Percentiles rank a stretch among this genome's conserved stretches.
Evolutionary conservation across 1,140 invertebrate species (phyloP).

Genomic region (Armadillidium nasatum): DNA sequence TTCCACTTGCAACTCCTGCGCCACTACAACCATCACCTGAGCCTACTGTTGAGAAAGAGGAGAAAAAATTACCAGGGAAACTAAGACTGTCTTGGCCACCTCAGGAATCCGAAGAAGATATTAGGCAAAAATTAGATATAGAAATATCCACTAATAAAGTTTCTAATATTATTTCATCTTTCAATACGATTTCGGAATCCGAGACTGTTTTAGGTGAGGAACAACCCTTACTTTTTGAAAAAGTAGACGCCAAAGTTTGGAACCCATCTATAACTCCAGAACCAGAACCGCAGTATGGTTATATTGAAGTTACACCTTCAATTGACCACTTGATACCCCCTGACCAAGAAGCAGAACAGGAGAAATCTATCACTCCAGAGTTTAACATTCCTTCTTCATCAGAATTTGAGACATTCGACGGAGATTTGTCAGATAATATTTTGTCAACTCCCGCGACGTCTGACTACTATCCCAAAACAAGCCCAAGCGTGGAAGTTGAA

Average conservation of each 20-base stretch:
- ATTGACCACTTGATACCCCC: not conserved
- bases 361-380: slow-evolving; percentile 52
- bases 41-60: slow-evolving; percentile 30
- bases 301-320: slow-evolving; percentile 17
- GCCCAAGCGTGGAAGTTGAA: slow-evolving; percentile 16
- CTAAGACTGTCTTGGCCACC: slow-evolving; percentile 40
- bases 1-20: slow-evolving; percentile 19
- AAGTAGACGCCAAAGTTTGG: slow-evolving; percentile 5
- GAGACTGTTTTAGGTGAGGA: not conserved
- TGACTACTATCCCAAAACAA: slow-evolving; percentile 60
- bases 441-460: slow-evolving; percentile 53
- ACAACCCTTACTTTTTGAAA: not conserved
- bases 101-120: slow-evolving; percentile 25
- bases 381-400: slow-evolving; percentile 45
- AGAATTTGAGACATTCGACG: not conserved
- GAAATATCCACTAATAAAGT: slow-evolving; percentile 35
- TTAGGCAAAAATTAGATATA: slow-evolving; percentile 30
- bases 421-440: slow-evolving; percentile 9
- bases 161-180: slow-evolving; percentile 37
- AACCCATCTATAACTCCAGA: slow-evolving; percentile 20
- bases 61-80: slow-evolving; percentile 34
- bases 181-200: slow-evolving; percentile 27
- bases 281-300: slow-evolving; percentile 28
- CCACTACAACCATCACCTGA: slow-evolving; percentile 17
- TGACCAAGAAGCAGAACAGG: not conserved